Base-by-base conservation (phyloP, 2,797 vertebrate species). In the Smutsia temminckii region DNA sequence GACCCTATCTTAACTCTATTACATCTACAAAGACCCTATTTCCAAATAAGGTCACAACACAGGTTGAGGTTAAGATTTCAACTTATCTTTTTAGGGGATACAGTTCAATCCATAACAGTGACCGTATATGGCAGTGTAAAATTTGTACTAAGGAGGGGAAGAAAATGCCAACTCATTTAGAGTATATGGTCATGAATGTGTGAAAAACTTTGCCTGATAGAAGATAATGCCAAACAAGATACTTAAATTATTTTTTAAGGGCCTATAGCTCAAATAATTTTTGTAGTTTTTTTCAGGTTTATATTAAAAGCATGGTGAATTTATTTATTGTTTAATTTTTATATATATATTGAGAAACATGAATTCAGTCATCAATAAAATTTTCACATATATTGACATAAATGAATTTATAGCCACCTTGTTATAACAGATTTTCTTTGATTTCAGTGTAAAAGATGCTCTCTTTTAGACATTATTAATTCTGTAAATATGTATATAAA, bases 361-460 rank as follows among this genome's bases (percentile, higher is more conserved):
- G 21, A 20, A 57, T 77, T 90, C 16, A 78, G 90, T 92, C 8
- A 88, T 77, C 32, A 63, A 2, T 86, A 37, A 57, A 59, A 72
- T 83, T 80, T 94, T 95, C 34, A 64, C 29, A 57, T 69, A n/a
- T 49, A 42, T 51, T 55, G 27, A 71, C 34, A 74, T 83, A 55
- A 85, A 0, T 68, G 25, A 66, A 68, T 69, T 86, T 92, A 77
- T 85, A 84, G 78, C 20, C 90, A 80, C 46, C 23, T 92, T 74
- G 9, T 85, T 83, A 37, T 63, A 85, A 46, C 27, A 64, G 29
- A 14, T 1, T 29, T 77, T 71, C 46, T 68, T 78, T 74, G 59
- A 93, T 77, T 80, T 94, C 79, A 96, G 37, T 84, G 42, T 83
- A 63, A 94, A 63, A 92, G 93, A 79, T 87, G 12, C 5, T 87